A percentile compares a stretch with the other conserved stretches of the same genome.
Evolutionary conservation across 2,888 invertebrate species (phyloP).

Genomic region (Dexiosoma caninum): DNA sequence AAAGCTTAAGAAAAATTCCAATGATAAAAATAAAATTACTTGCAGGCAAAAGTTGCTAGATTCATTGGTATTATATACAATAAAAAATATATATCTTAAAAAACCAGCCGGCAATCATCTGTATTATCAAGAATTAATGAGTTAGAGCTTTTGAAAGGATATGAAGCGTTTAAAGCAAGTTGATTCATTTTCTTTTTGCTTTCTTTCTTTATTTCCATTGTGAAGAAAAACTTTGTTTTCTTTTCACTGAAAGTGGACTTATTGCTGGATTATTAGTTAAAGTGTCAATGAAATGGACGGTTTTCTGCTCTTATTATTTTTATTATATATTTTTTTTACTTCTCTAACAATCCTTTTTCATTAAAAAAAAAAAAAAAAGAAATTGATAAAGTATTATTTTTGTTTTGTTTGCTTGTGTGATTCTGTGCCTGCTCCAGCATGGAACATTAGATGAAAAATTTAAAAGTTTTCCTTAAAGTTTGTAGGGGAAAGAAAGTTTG

Average conservation of each 20-base stretch:
- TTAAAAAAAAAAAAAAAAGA: neutral
- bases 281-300: conserved; percentile 58
- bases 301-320: conserved; percentile 2
- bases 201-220: conserved; percentile 5
- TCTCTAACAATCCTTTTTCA: conserved; percentile 4
- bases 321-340: neutral
- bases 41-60: conserved; percentile 6
- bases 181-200: conserved; percentile 5
- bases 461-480: neutral
- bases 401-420: neutral
- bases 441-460: neutral
- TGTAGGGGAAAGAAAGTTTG: neutral
- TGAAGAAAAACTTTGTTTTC: conserved; percentile 33
- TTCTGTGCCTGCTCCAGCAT: no score
- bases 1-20: neutral
- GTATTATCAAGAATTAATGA: conserved; percentile 64
- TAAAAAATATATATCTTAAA: conserved; percentile 11
- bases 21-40: neutral
- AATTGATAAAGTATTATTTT: neutral
- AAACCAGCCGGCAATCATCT: conserved; percentile 58
- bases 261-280: conserved; percentile 59
- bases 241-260: conserved; percentile 26
- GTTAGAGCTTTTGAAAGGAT: conserved; percentile 41
- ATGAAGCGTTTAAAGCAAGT: conserved; percentile 54
- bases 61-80: neutral